A percentile compares a stretch with the other conserved stretches of the same genome.
These are phyloP conservation scores for Sphecodes monilicornis DNA, from an alignment of 2,888 invertebrate genomes.

Conservation along the genomic window DNA sequence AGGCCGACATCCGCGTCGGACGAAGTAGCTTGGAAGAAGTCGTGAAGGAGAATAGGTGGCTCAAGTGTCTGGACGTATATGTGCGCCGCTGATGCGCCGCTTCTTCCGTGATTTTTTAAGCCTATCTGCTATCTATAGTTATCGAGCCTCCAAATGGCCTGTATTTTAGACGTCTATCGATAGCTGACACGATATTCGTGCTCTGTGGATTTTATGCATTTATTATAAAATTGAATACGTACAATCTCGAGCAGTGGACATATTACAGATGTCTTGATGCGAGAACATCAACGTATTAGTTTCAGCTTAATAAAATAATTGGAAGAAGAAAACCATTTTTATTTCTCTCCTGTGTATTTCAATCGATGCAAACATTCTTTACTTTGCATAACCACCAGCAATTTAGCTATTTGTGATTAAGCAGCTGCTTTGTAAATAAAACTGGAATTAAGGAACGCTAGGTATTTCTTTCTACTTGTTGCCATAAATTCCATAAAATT, in stretches of 20 bases:
- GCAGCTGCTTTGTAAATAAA: too few species aligned
- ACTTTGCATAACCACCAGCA: too few species aligned
- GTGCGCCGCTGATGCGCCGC: not conserved
- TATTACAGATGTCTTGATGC: not conserved
- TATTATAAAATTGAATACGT: not conserved
- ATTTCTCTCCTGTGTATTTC: too few species aligned
- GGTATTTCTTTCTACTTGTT: too few species aligned
- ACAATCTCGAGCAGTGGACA: not conserved
- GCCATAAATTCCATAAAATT: too few species aligned
- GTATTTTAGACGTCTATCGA: not conserved
- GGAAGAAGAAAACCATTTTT: too few species aligned
- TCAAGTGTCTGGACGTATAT: conserved; percentile 26
- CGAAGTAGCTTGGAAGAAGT: conserved; percentile 38
- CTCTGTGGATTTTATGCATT: too few species aligned
- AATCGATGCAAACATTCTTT: too few species aligned
- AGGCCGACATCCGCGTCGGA: conserved; percentile 37
- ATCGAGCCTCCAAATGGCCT: not conserved
- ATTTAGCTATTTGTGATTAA: too few species aligned
- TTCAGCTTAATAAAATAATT: too few species aligned
- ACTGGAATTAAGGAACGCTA: too few species aligned
- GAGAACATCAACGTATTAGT: not conserved
- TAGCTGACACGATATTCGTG: not conserved
- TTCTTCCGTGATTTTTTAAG: not conserved
- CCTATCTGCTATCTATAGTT: not conserved
- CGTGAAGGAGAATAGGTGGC: conserved; percentile 38